Evolutionary conservation across 2,113 vertebrate genomes (phyloP).

Genomic region (Siniperca chuatsi): DNA sequence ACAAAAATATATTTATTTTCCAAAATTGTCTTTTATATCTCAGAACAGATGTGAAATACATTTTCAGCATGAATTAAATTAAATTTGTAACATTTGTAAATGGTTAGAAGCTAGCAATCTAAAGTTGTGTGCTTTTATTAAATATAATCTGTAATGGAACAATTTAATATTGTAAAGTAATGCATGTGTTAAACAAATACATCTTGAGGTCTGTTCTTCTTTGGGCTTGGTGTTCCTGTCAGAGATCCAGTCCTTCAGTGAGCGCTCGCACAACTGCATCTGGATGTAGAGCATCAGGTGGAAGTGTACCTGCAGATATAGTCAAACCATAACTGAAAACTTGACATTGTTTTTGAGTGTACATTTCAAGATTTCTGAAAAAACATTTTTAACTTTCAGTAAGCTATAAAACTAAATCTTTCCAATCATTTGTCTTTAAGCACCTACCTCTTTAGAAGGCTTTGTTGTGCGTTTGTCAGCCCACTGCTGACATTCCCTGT

Average conservation of each 20-base stretch:
- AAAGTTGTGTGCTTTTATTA: background rate
- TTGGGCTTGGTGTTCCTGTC: constrained; percentile 85
- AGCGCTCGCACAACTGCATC: constrained; percentile 96
- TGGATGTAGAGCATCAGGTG: constrained; percentile 96
- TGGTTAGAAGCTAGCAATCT: background rate
- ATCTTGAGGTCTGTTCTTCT: constrained; percentile 48
- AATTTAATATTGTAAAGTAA: background rate
- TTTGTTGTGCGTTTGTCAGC: constrained; percentile 63
- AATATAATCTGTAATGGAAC: constrained; percentile 1
- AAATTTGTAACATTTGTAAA: background rate
- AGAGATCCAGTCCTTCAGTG: constrained; percentile 94
- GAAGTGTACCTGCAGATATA: constrained; percentile 87
- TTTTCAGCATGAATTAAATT: background rate
- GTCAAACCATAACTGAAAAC: background rate
- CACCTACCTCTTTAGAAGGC: constrained; percentile 71
- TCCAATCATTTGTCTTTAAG: background rate
- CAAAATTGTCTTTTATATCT: background rate
- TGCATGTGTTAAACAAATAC: constrained; percentile 54
- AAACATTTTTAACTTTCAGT: background rate
- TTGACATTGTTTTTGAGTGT: background rate
- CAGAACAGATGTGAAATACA: background rate
- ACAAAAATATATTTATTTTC: background rate
- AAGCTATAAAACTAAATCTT: background rate
- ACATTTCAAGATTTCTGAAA: background rate
- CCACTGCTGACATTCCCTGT: constrained; percentile 67